A percentile compares a stretch with the other conserved stretches of the same genome.
These are phyloP conservation scores for Teleiodes luculella DNA, from an alignment of 2,888 invertebrate genomes.

Conservation along the genomic window DNA sequence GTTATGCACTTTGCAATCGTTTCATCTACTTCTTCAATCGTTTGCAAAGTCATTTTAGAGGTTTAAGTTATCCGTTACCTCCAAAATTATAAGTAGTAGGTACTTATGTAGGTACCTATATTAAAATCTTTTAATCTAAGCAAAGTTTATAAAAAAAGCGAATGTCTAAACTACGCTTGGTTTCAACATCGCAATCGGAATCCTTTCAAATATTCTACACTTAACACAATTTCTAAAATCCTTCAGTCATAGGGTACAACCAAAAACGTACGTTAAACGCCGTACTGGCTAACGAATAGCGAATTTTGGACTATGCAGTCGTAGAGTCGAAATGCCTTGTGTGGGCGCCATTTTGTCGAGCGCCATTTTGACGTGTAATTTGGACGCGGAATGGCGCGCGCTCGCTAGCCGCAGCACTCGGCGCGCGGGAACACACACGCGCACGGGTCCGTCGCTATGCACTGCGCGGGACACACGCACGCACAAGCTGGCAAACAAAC, in stretches of 20 bases:
- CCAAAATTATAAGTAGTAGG: too few species aligned
- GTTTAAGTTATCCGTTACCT: too few species aligned
- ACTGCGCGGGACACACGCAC: conserved; percentile 61
- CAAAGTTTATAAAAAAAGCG: too few species aligned
- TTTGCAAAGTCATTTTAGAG: too few species aligned
- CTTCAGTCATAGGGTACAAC: neutral
- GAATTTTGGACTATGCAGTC: neutral
- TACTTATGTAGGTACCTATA: too few species aligned
- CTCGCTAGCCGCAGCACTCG: conserved; percentile 49
- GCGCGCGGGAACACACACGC: conserved; percentile 65
- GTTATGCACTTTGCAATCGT: neutral
- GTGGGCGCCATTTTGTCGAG: neutral
- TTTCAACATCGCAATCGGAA: neutral
- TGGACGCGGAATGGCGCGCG: conserved; percentile 42
- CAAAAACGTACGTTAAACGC: neutral
- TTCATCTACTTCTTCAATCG: neutral
- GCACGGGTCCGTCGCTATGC: conserved; percentile 66
- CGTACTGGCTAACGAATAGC: neutral
- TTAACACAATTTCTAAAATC: conserved; percentile 18
- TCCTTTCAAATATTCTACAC: conserved; percentile 11
- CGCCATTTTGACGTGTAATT: conserved; percentile 35
- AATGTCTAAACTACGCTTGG: neutral
- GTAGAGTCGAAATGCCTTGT: neutral
- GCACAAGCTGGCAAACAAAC: conserved; percentile 53
- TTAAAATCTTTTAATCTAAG: too few species aligned